A percentile compares a stretch with the other conserved stretches of the same genome.
Evolutionary conservation across 2,113 vertebrate species (phyloP).

Genomic region (Diadophis punctatus): DNA sequence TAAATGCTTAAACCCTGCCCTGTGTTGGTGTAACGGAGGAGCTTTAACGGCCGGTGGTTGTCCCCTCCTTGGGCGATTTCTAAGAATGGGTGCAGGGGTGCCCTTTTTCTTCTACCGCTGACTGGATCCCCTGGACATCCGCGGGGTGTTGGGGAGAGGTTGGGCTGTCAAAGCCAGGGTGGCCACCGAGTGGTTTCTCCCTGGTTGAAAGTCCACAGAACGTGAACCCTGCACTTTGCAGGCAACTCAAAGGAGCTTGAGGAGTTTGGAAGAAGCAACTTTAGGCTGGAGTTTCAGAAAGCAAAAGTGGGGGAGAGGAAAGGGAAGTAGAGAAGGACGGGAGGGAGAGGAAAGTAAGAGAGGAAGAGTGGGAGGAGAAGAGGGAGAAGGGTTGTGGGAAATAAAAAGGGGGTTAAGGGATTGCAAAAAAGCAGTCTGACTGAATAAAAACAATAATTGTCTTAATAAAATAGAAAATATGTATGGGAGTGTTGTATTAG

Average conservation of each 20-base stretch:
- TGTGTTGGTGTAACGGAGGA: neutral
- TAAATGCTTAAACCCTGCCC: neutral
- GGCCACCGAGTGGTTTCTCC: neutral
- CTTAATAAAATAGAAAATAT: too few species aligned
- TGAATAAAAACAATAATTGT: too few species aligned
- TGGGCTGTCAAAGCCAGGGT: neutral
- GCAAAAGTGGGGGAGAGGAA: too few species aligned
- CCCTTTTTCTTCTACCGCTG: fast-evolving
- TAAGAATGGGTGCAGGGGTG: neutral
- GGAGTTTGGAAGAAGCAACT: neutral
- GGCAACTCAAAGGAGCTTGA: neutral
- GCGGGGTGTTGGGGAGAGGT: neutral
- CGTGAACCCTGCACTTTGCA: neutral
- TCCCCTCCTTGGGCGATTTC: too few species aligned
- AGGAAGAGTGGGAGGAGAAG: too few species aligned
- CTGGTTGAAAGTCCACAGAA: neutral
- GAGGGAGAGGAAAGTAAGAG: too few species aligned
- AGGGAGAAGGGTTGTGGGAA: too few species aligned
- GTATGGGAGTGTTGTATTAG: too few species aligned
- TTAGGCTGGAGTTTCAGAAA: neutral
- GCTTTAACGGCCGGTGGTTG: too few species aligned
- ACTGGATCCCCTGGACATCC: neutral
- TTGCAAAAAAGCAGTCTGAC: too few species aligned
- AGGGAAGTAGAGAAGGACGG: too few species aligned
- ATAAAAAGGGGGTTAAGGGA: too few species aligned